Evolutionary conservation across 2,113 vertebrate species (phyloP), one percentile per base, ranked within the genome.

Genomic region (Mustelus asterias): DNA sequence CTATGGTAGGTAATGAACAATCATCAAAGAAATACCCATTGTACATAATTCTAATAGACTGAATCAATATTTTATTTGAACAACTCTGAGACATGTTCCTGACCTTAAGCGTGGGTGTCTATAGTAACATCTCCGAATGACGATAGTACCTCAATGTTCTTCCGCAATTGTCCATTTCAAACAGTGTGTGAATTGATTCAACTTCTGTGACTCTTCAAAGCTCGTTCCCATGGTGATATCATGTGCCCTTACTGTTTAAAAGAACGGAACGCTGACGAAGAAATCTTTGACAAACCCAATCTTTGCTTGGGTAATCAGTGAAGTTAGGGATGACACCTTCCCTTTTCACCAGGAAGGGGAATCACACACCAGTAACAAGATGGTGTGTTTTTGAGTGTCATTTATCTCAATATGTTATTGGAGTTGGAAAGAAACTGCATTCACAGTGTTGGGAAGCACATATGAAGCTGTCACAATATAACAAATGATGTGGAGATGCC

Each of bases 191-290:
- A 58, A 90, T 33, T 33, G 24, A 90, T 90, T 90, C 48, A 58
- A 24, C 65, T 29, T 58, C 3, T 90, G 24, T 60, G 54, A 16
- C 54, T 90, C 86, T 4, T 60, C 11, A 24, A 90, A 60, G 86
- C 48, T 90, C 14, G 54, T 90, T 90, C 86, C 86, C 86, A 90
- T 90, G 86, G 86, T 90, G 86, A 90, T 90, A 37, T 41, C 37
- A 7, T 83, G 24, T 90, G 86, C 26, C 58, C 26, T 90, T 14
- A 90, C 48, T 90, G 11, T 90, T 90, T 58, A 60, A 90, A 29
- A 26, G 86, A 29, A 29, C 3, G 22, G 86, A 26, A 58, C 11
- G 3, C 80, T 33, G 54, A 11, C 1, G 48, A 33, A 60, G 48
- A 58, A 90, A 90, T 90, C 48, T 58, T 58, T 58, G 86, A 90